Base-by-base conservation (phyloP, 2,888 invertebrate species). In the Orthosia cruda region DNA sequence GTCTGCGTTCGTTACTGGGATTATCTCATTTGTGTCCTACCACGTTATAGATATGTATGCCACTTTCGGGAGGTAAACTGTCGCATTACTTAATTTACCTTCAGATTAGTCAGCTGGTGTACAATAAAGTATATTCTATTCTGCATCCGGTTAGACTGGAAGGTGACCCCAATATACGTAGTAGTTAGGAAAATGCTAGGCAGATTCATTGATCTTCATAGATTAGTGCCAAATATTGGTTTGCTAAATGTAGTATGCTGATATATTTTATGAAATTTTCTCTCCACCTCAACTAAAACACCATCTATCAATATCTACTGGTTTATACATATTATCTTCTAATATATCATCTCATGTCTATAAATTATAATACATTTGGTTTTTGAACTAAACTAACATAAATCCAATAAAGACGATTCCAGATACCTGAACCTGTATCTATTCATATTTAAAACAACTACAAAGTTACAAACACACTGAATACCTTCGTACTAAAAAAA, bases 11-110 rank as follows among this genome's bases (percentile, higher is more conserved):
- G 54, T 74, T 58, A 59, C 50, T 9, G 52, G 50, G 40, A 32
- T 73, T 55, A 64, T 70, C 49, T 57, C 23, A 70, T 76, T 78
- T 58, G 55, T 66, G 23, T 55, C 20, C 20, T 62, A 67, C 20
- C 20, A 52, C 45, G 18, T 49, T 26, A 26, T 52, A 71, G 23
- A 72, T 52, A 55, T 32, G n/a, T 52, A 26, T 9, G 23, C 52
- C 20, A 26, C 45, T 16, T 71, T 68, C 16, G 16, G 23, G 15
- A 40, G 18, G 23, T 62, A 49, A 65, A 65, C 1, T 63, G 23
- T 18, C 20, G n/a, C 18, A 74, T 40, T 49, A 16, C 13, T 40
- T 58, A 1, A 32, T 20, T 55, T 45, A 18, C 49, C 9, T 32
- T 32, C 7, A 32, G 32, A 32, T 32, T 32, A 32, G 32, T 32